Conservation (phyloP, 2,888 invertebrate species). For the Teleogryllus oceanicus region DNA sequence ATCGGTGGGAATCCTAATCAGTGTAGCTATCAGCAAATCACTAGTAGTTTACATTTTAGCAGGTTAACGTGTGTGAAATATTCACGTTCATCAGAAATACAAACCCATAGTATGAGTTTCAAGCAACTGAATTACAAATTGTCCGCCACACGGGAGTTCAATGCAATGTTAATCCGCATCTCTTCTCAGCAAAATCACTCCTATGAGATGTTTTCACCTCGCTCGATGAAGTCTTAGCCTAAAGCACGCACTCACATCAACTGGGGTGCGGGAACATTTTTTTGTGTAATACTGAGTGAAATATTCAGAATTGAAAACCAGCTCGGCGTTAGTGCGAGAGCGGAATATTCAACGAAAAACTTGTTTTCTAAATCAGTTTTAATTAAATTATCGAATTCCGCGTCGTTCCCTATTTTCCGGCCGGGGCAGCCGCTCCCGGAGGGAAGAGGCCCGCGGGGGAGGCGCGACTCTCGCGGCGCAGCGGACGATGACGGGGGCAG, state of each 20-base stretch:
- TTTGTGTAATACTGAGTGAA: conserved; percentile 18
- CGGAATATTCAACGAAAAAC: conserved; percentile 18
- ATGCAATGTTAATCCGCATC: too few species aligned
- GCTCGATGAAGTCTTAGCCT: neutral
- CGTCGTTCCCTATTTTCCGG: conserved; percentile 8
- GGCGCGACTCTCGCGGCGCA: neutral
- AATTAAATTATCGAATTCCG: conserved; percentile 18
- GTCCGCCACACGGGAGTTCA: too few species aligned
- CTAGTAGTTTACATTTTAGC: too few species aligned
- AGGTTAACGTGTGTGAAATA: too few species aligned
- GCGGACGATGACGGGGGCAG: neutral
- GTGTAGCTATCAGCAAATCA: too few species aligned
- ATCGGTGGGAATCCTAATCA: too few species aligned
- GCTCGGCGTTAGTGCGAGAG: conserved; percentile 18
- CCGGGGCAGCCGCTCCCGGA: neutral
- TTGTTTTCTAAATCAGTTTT: conserved; percentile 18
- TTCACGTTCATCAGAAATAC: too few species aligned
- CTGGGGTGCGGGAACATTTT: neutral
- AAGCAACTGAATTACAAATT: too few species aligned
- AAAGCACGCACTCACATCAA: neutral
- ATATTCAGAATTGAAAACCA: neutral
- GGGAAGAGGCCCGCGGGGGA: neutral
- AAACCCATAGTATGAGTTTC: too few species aligned
- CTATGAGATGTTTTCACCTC: too few species aligned
- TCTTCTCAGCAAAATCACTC: too few species aligned